phyloP scores from a whole-genome alignment of 1,140 invertebrate species.

The Nomia melanderi region DNA sequence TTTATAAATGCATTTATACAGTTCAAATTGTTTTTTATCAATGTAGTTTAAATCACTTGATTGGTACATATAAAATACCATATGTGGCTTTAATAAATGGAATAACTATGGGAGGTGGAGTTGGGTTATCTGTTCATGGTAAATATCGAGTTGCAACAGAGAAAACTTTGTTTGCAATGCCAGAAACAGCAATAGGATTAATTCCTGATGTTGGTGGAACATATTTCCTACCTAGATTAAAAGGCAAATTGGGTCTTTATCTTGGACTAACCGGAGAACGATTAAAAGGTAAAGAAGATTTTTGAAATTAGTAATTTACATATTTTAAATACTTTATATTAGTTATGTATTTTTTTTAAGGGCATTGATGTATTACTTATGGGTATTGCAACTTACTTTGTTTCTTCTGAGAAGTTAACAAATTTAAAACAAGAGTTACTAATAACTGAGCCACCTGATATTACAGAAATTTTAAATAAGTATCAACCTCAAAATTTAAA shows the following conservation, averaged over 20 bases:
- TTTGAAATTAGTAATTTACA: not conserved
- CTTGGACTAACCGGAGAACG: slow-evolving; percentile 95
- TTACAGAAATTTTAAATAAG: slow-evolving; percentile 83
- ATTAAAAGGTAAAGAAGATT: slow-evolving; percentile 79
- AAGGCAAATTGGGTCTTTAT: slow-evolving; percentile 93
- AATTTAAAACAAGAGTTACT: slow-evolving; percentile 87
- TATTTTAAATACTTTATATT: not conserved
- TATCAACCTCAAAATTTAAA: slow-evolving; percentile 81
- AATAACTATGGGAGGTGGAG: slow-evolving; percentile 99
- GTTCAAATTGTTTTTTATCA: not conserved
- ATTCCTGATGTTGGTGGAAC: slow-evolving; percentile 98
- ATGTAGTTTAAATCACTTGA: slow-evolving; percentile 74
- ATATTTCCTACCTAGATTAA: slow-evolving; percentile 93
- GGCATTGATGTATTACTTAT: slow-evolving; percentile 94
- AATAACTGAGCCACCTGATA: slow-evolving; percentile 82
- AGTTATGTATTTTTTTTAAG: slow-evolving; percentile 67
- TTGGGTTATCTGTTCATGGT: slow-evolving; percentile 97
- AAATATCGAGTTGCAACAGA: slow-evolving; percentile 97
- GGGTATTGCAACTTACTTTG: slow-evolving; percentile 97
- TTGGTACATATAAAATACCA: slow-evolving; percentile 94
- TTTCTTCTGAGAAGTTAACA: slow-evolving; percentile 85
- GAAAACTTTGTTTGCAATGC: slow-evolving; percentile 98
- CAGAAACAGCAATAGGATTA: slow-evolving; percentile 96
- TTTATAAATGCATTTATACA: not conserved
- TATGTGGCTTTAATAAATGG: slow-evolving; percentile 97